phyloP scores from a whole-genome alignment of 2,113 vertebrate genomes.

The Petaurus breviceps region DNA sequence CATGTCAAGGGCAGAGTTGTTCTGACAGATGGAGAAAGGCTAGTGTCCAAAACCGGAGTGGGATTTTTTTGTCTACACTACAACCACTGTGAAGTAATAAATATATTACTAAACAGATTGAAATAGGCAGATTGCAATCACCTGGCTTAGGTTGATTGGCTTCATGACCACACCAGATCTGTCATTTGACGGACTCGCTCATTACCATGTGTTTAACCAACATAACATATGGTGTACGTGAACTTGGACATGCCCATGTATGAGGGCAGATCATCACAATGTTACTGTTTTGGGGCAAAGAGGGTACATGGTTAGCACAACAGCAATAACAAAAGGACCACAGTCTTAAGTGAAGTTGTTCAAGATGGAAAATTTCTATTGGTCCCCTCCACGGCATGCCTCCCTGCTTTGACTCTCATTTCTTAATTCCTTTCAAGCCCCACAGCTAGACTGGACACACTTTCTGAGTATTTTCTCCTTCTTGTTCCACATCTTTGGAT shows the following conservation, averaged over 20 bases:
- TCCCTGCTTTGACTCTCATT: neutral
- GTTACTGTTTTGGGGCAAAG: too few species aligned
- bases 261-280: neutral
- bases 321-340: neutral
- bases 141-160: neutral
- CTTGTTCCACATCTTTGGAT: neutral
- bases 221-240: neutral
- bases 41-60: neutral
- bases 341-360: neutral
- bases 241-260: neutral
- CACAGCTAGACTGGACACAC: neutral
- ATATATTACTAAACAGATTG: neutral
- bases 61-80: neutral
- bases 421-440: neutral
- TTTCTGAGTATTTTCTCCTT: neutral
- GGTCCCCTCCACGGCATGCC: too few species aligned
- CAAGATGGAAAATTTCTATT: neutral
- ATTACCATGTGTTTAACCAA: neutral
- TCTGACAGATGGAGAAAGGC: neutral
- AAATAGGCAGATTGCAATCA: neutral
- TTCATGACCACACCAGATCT: neutral
- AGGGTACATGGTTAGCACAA: neutral
- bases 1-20: neutral
- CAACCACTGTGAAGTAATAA: neutral
- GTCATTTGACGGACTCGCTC: neutral